phyloP scores from a whole-genome alignment of 2,888 invertebrate genomes.

The Carabus problematicus region DNA sequence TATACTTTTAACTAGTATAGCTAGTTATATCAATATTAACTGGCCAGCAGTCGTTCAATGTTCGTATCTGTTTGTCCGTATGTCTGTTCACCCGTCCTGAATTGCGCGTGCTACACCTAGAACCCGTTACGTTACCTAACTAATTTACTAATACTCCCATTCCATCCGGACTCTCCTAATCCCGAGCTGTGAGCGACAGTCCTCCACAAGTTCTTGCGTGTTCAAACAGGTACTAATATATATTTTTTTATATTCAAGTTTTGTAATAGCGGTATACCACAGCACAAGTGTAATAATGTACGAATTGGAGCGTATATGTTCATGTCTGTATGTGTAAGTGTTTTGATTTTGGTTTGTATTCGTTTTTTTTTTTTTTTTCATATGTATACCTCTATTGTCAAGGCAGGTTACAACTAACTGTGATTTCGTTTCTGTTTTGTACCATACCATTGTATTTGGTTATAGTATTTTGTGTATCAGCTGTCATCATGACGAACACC shows the following conservation, averaged over 20 bases:
- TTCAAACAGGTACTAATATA: conserved; percentile 27
- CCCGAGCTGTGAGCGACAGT: conserved; percentile 13
- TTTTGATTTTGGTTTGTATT: conserved; percentile 27
- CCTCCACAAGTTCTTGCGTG: conserved; percentile 3
- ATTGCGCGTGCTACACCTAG: conserved; percentile 21
- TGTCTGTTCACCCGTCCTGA: background rate
- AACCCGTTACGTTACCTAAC: conserved; percentile 19
- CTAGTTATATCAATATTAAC: too few relatives aligned
- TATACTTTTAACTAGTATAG: too few relatives aligned
- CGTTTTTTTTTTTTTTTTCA: background rate
- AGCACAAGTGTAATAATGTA: conserved; percentile 30
- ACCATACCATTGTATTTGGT: conserved; percentile 27
- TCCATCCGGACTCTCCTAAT: conserved; percentile 9
- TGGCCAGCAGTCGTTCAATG: too few relatives aligned
- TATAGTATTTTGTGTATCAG: too few relatives aligned
- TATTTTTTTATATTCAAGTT: background rate
- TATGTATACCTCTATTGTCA: conserved; percentile 35
- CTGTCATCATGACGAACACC: too few relatives aligned
- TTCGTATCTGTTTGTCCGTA: too few relatives aligned
- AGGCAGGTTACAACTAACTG: conserved; percentile 34
- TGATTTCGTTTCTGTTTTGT: conserved; percentile 11
- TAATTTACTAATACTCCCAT: too few relatives aligned
- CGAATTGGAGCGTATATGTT: conserved; percentile 6
- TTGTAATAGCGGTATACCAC: conserved; percentile 35
- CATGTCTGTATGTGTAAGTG: conserved; percentile 33